Evolutionary conservation across 2,888 invertebrate genomes (phyloP).

Genomic region (Drosophila acutilabella): DNA sequence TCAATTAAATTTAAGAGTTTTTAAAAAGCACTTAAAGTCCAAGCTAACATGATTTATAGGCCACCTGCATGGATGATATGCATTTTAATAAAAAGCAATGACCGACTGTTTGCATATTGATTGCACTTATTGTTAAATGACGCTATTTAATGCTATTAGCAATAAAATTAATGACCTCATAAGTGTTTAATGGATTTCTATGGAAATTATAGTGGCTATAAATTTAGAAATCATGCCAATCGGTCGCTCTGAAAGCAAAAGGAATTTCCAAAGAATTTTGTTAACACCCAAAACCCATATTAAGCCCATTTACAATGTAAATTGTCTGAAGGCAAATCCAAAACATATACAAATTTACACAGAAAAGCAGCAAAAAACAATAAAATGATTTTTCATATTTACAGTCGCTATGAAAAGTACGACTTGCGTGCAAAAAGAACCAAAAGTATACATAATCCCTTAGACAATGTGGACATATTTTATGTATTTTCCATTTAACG

Average conservation of each 20-base stretch:
- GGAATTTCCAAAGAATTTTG: not conserved
- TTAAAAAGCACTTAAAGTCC: not conserved
- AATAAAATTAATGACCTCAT: constrained; percentile 16
- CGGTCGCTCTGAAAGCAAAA: too few species aligned
- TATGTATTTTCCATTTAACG: not conserved
- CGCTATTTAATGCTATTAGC: constrained; percentile 51
- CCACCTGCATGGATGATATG: constrained; percentile 1
- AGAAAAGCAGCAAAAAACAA: not conserved
- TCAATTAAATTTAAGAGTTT: not conserved
- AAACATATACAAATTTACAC: not conserved
- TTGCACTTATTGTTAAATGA: constrained; percentile 26
- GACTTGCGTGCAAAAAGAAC: not conserved
- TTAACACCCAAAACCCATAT: not conserved
- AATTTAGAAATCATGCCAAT: constrained; percentile 21
- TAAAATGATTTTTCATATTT: constrained; percentile 13
- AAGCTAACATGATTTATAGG: constrained; percentile 14
- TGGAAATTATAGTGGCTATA: constrained; percentile 1
- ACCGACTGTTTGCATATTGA: constrained; percentile 4
- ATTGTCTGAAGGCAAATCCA: not conserved
- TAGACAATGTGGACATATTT: not conserved
- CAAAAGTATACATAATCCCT: not conserved
- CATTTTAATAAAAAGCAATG: constrained; percentile 6
- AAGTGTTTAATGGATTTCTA: constrained; percentile 8
- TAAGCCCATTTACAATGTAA: constrained; percentile 2
- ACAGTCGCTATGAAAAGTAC: constrained; percentile 2